These are phyloP conservation scores for Eupithecia inturbata DNA, from an alignment of 2,888 invertebrate genomes.

Conservation along the genomic window DNA sequence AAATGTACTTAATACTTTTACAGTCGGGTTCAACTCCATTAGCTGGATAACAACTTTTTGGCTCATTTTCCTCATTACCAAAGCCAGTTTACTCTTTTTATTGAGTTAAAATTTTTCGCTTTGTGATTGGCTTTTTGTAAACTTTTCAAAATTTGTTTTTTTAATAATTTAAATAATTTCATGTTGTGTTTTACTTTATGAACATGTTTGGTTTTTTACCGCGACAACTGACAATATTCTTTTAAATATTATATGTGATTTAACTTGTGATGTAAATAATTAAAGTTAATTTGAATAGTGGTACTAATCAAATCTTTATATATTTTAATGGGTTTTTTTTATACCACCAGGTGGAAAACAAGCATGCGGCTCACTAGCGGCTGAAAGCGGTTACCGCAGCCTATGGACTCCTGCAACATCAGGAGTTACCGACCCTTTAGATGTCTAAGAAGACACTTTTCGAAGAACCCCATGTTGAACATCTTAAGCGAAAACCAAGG, in stretches of 20 bases:
- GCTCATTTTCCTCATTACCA: constrained; percentile 47
- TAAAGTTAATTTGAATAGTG: too few species aligned
- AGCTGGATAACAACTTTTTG: constrained; percentile 38
- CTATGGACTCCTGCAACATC: too few species aligned
- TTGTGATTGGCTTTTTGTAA: constrained; percentile 48
- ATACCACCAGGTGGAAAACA: too few species aligned
- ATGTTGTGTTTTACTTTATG: background rate
- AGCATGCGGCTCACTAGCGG: too few species aligned
- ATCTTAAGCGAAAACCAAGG: too few species aligned
- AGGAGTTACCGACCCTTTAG: too few species aligned
- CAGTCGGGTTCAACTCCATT: constrained; percentile 44
- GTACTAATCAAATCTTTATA: too few species aligned
- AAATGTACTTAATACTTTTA: background rate
- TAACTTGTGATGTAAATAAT: background rate
- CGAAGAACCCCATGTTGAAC: too few species aligned
- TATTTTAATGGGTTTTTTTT: too few species aligned
- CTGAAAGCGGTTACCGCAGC: too few species aligned
- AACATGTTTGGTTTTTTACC: background rate
- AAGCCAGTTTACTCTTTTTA: constrained; percentile 47
- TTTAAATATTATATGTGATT: background rate
- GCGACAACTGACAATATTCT: background rate
- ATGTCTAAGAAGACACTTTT: too few species aligned
- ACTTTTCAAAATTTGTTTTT: background rate
- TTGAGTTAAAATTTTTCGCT: constrained; percentile 53
- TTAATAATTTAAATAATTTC: background rate